Base-by-base conservation (phyloP, 2,113 vertebrate species). In the Nerophis lumbriciformis region DNA sequence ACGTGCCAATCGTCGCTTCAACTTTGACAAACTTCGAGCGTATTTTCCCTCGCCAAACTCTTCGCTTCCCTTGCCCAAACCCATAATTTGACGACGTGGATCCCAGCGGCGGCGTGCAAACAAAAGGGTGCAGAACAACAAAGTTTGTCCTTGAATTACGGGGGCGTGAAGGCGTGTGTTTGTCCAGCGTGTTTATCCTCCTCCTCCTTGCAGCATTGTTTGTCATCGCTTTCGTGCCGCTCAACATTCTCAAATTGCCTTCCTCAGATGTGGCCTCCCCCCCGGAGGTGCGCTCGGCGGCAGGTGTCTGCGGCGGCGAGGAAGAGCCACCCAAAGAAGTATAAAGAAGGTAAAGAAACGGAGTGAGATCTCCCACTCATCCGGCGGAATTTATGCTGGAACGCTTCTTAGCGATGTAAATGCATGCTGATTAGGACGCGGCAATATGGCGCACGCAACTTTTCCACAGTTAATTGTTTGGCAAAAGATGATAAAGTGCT, bases 341-440 rank as follows among this genome's bases (percentile, higher is more conserved):
- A 79, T 72, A 68, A 73, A 78, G 63, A 19, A 28, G 42, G 38
- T 51, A 50, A 48, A 13, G 15, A 62, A 44, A 48, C 6, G 15
- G 61, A 8, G 57, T 49, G 89, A 89, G 83, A 90, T 92, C 90
- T 93, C 90, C 90, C 68, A 90, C 90, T 91, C 93, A 87, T 88
- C 91, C 81, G 85, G 80, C 90, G 86, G 92, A 94, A 94, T 94
- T 93, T 90, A 92, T 93, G 91, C 94, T 90, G 91, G 92, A 90
- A 92, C 91, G 93, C 94, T 94, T 93, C 93, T 95, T 93, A 95
- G 94, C 93, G 88, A 95, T 97, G 94, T 94, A 97, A 95, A 96
- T 96, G 90, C 94, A 93, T 93, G 92, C 93, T 92, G 93, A 94
- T 93, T 90, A 91, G 92, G 92, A 91, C 83, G 90, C 92, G 90